phyloP scores from a whole-genome alignment of 1,140 invertebrate genomes.

The Dendroctonus ponderosae region DNA sequence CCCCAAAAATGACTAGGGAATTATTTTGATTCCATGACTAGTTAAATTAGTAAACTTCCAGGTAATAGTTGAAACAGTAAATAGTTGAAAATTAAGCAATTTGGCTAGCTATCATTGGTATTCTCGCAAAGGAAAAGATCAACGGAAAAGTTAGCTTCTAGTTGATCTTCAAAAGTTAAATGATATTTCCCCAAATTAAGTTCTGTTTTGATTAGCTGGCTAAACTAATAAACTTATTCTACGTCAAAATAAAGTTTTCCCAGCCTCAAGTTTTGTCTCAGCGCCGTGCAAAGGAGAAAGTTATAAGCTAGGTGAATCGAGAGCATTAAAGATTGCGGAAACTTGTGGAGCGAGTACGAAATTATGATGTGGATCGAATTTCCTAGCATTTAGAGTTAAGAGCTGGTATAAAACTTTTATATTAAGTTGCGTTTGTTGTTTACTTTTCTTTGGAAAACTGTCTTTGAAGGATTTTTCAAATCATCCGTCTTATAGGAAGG shows the following conservation, averaged over 20 bases:
- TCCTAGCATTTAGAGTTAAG: slow-evolving; percentile 20
- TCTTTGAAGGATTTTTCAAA: too few relatives aligned
- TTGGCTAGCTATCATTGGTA: too few relatives aligned
- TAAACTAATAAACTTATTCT: slow-evolving; percentile 27
- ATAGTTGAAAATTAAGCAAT: too few relatives aligned
- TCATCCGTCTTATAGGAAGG: too few relatives aligned
- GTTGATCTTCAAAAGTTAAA: slow-evolving; percentile 5
- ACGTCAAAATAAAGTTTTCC: slow-evolving; percentile 19
- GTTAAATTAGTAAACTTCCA: too few relatives aligned
- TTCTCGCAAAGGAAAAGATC: neutral
- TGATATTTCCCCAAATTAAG: slow-evolving; percentile 17
- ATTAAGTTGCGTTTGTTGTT: slow-evolving; percentile 13
- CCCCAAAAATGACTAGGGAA: too few relatives aligned
- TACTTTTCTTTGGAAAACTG: slow-evolving; percentile 1
- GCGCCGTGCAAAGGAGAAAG: slow-evolving; percentile 15
- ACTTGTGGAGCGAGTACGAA: slow-evolving; percentile 20
- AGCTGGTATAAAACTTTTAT: slow-evolving; percentile 17
- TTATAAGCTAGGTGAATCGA: slow-evolving; percentile 29
- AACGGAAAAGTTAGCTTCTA: neutral
- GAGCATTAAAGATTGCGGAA: slow-evolving; percentile 26
- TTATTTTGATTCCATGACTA: too few relatives aligned
- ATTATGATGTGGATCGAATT: slow-evolving; percentile 26
- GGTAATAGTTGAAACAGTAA: too few relatives aligned
- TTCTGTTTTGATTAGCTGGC: slow-evolving; percentile 25
- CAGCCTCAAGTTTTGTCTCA: slow-evolving; percentile 21